Percentiles rank a stretch among this genome's conserved stretches.
Evolutionary conservation across 2,888 invertebrate species (phyloP).

Genomic region (Morinoia aosen): DNA sequence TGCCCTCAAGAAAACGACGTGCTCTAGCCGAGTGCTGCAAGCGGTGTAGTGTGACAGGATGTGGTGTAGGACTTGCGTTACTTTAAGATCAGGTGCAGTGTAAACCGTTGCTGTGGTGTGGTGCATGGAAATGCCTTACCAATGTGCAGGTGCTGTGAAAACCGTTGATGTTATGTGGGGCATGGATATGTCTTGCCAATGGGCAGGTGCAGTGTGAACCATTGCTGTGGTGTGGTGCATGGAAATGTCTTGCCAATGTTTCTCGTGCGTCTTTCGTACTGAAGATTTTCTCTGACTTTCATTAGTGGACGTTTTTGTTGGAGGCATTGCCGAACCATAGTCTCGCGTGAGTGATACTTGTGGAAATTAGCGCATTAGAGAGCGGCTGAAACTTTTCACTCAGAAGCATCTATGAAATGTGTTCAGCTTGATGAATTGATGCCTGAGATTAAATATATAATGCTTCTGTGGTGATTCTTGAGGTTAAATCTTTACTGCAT

Average conservation of each 20-base stretch:
- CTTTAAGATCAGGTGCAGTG: not conserved
- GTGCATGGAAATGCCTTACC: not conserved
- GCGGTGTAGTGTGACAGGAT: not conserved
- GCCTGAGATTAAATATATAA: not conserved
- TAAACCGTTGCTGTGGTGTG: not conserved
- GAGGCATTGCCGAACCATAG: not conserved
- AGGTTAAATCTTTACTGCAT: not conserved
- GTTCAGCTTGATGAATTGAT: no score
- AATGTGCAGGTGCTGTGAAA: not conserved
- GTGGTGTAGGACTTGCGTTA: not conserved
- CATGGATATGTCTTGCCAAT: not conserved
- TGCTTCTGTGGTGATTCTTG: not conserved
- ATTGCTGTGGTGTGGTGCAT: not conserved
- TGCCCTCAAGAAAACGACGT: not conserved
- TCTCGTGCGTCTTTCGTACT: not conserved
- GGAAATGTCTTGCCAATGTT: not conserved
- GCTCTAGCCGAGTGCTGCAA: not conserved
- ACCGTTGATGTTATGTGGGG: not conserved
- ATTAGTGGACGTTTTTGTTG: not conserved
- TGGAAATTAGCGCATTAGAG: not conserved
- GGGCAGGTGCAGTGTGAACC: not conserved
- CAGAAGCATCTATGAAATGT: not conserved
- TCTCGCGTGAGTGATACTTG: not conserved
- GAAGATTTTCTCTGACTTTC: not conserved
- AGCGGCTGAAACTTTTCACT: not conserved